These are phyloP conservation scores for Latrodectus geometricus DNA, from an alignment of 1,140 invertebrate species.

Conservation along the genomic window DNA sequence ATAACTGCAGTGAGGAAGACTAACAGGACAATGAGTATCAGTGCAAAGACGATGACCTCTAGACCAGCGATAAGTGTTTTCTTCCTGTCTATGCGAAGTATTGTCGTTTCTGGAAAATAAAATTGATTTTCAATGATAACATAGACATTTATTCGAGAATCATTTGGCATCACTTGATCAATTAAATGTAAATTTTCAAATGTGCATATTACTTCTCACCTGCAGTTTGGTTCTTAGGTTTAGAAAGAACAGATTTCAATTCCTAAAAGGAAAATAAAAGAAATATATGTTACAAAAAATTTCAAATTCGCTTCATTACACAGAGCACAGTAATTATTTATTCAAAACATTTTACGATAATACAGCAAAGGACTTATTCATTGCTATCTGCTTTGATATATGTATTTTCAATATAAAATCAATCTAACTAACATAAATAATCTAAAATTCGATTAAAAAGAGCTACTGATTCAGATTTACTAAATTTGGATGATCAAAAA, in stretches of 20 bases:
- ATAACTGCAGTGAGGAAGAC: slow-evolving; percentile 15
- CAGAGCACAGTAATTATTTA: no score
- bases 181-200: background rate
- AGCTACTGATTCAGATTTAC: no score
- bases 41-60: slow-evolving; percentile 1
- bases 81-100: background rate
- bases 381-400: no score
- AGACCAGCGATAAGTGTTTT: background rate
- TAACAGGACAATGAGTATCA: background rate
- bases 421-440: no score
- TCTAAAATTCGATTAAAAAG: no score
- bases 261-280: slow-evolving; percentile 25
- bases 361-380: no score
- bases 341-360: no score
- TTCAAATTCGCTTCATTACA: no score
- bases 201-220: slow-evolving; percentile 1
- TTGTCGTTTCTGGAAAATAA: background rate
- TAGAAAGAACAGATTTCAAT: slow-evolving; percentile 44
- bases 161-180: background rate
- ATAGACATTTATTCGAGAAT: background rate
- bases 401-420: no score
- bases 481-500: no score
- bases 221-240: slow-evolving; percentile 32
- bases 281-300: background rate
- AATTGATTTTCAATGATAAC: background rate